phyloP scores from a whole-genome alignment of 2,888 invertebrate species.

The Pinctada fucata region DNA sequence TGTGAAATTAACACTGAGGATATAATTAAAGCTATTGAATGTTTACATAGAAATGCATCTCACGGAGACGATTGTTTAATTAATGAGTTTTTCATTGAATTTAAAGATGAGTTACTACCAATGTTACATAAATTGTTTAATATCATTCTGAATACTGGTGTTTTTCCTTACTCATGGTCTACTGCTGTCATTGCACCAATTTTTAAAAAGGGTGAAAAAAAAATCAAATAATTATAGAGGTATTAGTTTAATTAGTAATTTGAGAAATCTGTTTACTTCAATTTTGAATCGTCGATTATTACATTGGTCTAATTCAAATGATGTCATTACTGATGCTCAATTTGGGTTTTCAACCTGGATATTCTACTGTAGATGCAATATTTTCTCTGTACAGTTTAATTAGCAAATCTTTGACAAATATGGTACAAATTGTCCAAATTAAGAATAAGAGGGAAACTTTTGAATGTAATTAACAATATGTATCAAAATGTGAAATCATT shows the following conservation, averaged over 20 bases:
- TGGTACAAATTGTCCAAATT: conserved; percentile 27
- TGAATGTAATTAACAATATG: conserved; percentile 15
- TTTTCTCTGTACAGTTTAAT: no score
- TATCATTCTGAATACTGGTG: conserved; percentile 30
- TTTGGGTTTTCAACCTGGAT: conserved; percentile 36
- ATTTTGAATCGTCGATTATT: conserved; percentile 36
- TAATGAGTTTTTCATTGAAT: conserved; percentile 37
- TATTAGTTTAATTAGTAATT: conserved; percentile 37
- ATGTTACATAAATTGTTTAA: conserved; percentile 32
- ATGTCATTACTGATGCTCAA: conserved; percentile 35
- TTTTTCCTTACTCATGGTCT: conserved; percentile 35
- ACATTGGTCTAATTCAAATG: conserved; percentile 29
- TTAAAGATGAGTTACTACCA: conserved; percentile 20
- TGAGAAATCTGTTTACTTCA: conserved; percentile 41
- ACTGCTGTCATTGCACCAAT: conserved; percentile 32
- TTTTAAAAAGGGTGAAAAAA: conserved; percentile 36
- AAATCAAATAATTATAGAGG: conserved; percentile 43
- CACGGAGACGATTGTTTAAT: conserved; percentile 24
- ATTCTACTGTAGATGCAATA: conserved; percentile 5
- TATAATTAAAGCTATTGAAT: conserved; percentile 13
- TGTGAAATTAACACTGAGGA: conserved; percentile 12
- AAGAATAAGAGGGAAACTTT: conserved; percentile 18
- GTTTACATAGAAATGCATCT: conserved; percentile 25
- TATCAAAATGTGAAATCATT: conserved; percentile 36
- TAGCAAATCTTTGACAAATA: no score